Percentiles rank a stretch among this genome's conserved stretches.
Evolutionary conservation across 1,140 invertebrate species (phyloP).

Genomic region (Drosophila bocki): DNA sequence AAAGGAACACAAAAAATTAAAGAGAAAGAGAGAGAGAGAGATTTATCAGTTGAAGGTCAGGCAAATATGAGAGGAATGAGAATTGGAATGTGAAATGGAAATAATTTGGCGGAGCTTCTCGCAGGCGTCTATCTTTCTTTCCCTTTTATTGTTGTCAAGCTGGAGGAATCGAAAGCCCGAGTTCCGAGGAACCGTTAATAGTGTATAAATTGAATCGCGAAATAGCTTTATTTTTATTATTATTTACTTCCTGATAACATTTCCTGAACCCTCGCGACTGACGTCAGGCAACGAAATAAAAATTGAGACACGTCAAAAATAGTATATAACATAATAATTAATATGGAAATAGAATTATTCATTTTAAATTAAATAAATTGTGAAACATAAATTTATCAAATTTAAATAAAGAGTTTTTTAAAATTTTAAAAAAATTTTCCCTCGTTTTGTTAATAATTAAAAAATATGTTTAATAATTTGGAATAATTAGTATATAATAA

Average conservation of each 20-base stretch:
- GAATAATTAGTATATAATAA: neutral
- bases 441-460: neutral
- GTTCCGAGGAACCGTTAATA: slow-evolving; percentile 17
- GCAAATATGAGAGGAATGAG: slow-evolving; percentile 7
- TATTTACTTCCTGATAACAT: slow-evolving; percentile 30
- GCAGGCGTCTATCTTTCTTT: neutral
- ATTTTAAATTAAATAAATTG: no score
- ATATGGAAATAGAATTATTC: neutral
- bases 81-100: neutral
- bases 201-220: slow-evolving; percentile 18
- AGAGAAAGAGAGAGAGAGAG: neutral
- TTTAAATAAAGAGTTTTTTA: no score
- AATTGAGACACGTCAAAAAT: neutral
- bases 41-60: slow-evolving; percentile 20
- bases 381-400: no score
- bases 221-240: slow-evolving; percentile 1
- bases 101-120: neutral
- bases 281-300: slow-evolving; percentile 13
- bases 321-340: neutral
- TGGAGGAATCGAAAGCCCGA: neutral
- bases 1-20: neutral
- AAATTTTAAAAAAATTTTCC: no score
- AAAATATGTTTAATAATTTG: neutral
- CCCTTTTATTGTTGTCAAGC: slow-evolving; percentile 19
- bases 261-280: slow-evolving; percentile 27